Base-by-base conservation (phyloP, 2,113 vertebrate genomes). In the Panthera tigris region DNA sequence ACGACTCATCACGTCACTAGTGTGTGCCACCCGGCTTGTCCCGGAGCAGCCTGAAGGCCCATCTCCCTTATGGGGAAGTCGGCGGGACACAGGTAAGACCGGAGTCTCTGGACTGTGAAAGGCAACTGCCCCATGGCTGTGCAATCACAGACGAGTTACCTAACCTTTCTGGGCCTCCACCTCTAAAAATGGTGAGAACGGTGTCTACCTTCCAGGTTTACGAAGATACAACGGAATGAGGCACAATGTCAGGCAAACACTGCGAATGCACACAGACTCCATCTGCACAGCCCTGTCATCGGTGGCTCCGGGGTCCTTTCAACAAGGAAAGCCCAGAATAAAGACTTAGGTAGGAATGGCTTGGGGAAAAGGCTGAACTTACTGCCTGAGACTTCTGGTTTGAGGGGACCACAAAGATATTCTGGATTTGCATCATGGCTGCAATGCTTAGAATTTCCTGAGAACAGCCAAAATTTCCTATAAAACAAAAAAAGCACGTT, bases 401-500 rank as follows among this genome's bases (percentile, higher is more conserved):
- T 94, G 99, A 98, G 39, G 99, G 99, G 41, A 99, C 97, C 55
- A 99, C 86, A 96, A 99, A 99, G 92, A 99, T 98, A 97, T 99
- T 99, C 97, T 99, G 99, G 98, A 99, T 99, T 98, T 99, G 99
- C 99, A 99, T 99, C 99, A 99, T 99, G 87, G 99, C 99, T 11
- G 99, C 99, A 65, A 99, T 99, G 97, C 99, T 99, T 93, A 99
- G 98, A 45, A 99, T 99, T 98, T 99, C 99, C 97, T 99, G 99
- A 96, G 99, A 99, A 98, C 99, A 99, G 97, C 99, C 99, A 83
- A 99, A 99, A 98, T 99, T 99, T 93, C 99, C 99, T 99, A 63
- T 74, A 96, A 89, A 95, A 65, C 52, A 98, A 95, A 50, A 61
- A 94, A 50, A 50, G 27, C 25, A 50, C 1, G 3, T 80, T 48